phyloP scores from a whole-genome alignment of 2,888 invertebrate genomes.

The Eupeodes luniger region DNA sequence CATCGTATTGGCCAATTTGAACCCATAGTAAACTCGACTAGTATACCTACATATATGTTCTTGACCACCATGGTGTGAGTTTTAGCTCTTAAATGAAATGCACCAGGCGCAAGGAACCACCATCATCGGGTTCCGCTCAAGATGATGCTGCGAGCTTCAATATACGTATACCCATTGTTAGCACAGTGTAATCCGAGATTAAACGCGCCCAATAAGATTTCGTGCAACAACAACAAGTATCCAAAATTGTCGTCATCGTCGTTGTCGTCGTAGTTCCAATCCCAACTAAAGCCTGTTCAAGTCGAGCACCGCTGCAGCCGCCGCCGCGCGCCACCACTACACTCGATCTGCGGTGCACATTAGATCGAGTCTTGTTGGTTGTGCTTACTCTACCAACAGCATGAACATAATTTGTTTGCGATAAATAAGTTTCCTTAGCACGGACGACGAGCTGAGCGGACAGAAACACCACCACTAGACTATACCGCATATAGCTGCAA shows the following conservation, averaged over 20 bases:
- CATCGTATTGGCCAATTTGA: slow-evolving; percentile 31
- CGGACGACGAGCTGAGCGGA: not conserved
- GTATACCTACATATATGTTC: not conserved
- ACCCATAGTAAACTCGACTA: slow-evolving; percentile 8
- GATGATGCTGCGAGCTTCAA: not conserved
- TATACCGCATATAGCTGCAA: not conserved
- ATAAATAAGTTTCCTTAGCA: slow-evolving; percentile 64
- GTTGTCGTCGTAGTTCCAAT: not conserved
- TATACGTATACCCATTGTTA: slow-evolving; percentile 47
- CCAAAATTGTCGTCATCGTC: not conserved
- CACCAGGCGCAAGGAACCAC: not conserved
- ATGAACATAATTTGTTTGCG: slow-evolving; percentile 72
- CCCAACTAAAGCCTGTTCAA: slow-evolving; percentile 25
- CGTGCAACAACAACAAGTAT: slow-evolving; percentile 40
- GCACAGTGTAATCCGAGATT: slow-evolving; percentile 71
- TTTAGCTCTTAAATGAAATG: not conserved
- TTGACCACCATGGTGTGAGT: slow-evolving; percentile 43
- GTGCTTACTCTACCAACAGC: slow-evolving; percentile 28
- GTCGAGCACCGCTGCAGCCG: slow-evolving; percentile 11
- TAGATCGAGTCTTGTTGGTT: not conserved
- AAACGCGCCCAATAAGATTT: slow-evolving; percentile 65
- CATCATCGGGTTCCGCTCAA: not conserved
- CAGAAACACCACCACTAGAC: slow-evolving; percentile 7
- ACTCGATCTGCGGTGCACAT: not conserved
- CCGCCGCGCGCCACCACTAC: not conserved